phyloP scores from a whole-genome alignment of 2,888 invertebrate genomes.

The Nomada fabriciana region DNA sequence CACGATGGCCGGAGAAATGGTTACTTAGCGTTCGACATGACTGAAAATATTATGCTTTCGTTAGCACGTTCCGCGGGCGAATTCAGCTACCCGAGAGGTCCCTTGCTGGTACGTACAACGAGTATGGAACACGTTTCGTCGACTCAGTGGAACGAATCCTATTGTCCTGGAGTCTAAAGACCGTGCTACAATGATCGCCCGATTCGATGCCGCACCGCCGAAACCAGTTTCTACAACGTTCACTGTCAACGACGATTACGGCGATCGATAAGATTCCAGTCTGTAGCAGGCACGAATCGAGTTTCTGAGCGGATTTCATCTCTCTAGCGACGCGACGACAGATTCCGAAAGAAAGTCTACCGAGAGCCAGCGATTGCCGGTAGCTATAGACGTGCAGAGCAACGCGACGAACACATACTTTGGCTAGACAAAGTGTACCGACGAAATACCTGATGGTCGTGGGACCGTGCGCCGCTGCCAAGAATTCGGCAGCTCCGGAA shows the following conservation, averaged over 20 bases:
- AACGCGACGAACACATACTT: not conserved
- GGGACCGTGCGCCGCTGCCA: slow-evolving; percentile 70
- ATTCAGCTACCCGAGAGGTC: slow-evolving; percentile 1
- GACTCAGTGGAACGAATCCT: not conserved
- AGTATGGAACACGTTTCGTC: not conserved
- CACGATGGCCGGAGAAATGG: slow-evolving; percentile 3
- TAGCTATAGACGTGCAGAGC: not conserved
- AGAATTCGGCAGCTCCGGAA: slow-evolving; percentile 74
- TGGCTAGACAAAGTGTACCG: slow-evolving; percentile 22
- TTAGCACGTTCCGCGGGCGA: slow-evolving; percentile 29
- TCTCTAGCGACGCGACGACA: slow-evolving; percentile 22
- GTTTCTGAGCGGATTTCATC: slow-evolving; percentile 3
- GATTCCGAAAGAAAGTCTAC: not conserved
- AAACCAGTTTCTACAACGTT: slow-evolving; percentile 13
- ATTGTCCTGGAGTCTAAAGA: slow-evolving; percentile 8
- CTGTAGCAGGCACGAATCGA: slow-evolving; percentile 1
- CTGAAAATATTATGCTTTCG: slow-evolving; percentile 45
- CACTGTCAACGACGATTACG: not conserved
- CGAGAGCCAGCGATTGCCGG: slow-evolving; percentile 1
- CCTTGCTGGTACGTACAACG: not conserved
- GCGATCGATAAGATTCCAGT: slow-evolving; percentile 7
- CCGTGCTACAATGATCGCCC: not conserved
- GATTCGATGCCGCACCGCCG: not conserved
- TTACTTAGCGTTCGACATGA: slow-evolving; percentile 42
- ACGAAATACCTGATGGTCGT: slow-evolving; percentile 66